Percentiles rank a stretch among this genome's conserved stretches.
These are phyloP conservation scores for Scolopax rusticola DNA, from an alignment of 2,797 vertebrate genomes.

Conservation along the genomic window DNA sequence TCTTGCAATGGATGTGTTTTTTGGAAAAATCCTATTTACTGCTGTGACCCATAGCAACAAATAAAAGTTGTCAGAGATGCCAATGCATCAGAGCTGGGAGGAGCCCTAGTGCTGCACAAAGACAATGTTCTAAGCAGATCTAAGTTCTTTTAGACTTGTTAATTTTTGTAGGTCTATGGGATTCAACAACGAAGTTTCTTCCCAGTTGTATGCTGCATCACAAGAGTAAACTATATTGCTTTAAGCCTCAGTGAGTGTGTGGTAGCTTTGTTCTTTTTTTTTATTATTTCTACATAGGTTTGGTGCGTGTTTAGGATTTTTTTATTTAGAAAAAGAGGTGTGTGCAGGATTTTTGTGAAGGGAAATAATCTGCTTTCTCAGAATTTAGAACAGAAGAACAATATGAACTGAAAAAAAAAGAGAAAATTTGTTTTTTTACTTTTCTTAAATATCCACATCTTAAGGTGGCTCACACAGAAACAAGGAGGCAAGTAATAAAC, in stretches of 20 bases:
- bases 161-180: neutral
- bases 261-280: neutral
- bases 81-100: neutral
- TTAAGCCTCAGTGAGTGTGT: neutral
- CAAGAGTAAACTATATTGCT: neutral
- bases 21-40: neutral
- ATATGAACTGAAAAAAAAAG: neutral
- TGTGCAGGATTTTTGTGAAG: neutral
- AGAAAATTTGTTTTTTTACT: neutral
- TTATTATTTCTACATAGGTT: neutral
- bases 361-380: neutral
- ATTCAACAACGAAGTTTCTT: neutral
- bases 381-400: neutral
- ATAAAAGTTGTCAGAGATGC: neutral
- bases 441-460: accelerated
- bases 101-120: neutral
- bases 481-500: neutral
- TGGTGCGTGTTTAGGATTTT: neutral
- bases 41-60: neutral
- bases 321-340: accelerated
- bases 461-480: neutral
- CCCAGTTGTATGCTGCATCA: neutral
- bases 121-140: neutral
- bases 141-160: neutral
- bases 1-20: neutral